Percentiles rank a stretch among this genome's conserved stretches.
Evolutionary conservation across 2,113 vertebrate species (phyloP).

Genomic region (Sula dactylatra): DNA sequence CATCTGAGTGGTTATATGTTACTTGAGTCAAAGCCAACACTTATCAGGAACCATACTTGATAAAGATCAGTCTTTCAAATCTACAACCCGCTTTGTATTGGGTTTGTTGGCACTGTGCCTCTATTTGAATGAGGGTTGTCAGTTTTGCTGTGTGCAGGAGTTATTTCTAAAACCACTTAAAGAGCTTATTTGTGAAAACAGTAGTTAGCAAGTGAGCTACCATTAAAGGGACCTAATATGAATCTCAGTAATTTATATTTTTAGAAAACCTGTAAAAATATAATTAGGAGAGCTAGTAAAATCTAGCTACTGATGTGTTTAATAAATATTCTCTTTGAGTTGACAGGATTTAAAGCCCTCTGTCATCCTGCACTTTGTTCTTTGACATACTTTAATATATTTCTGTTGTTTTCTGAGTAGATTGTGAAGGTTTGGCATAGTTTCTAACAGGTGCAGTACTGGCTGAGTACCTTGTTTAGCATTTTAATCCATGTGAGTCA

Average conservation of each 20-base stretch:
- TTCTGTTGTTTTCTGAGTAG: background rate
- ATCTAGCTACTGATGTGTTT: background rate
- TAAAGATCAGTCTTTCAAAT: conserved; percentile 9
- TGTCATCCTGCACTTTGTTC: background rate
- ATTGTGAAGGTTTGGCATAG: background rate
- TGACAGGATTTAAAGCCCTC: background rate
- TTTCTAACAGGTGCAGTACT: background rate
- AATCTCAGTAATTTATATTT: background rate
- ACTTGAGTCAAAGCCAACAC: background rate
- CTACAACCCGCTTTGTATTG: background rate
- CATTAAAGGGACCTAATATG: background rate
- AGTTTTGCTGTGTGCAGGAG: background rate
- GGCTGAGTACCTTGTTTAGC: background rate
- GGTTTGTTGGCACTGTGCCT: background rate
- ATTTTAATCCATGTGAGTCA: background rate
- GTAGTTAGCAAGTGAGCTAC: background rate
- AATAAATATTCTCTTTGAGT: background rate
- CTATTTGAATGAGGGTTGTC: background rate
- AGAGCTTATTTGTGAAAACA: background rate
- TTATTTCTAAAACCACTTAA: background rate
- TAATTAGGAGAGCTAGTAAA: background rate
- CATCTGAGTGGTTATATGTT: background rate
- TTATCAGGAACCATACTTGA: background rate
- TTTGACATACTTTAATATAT: background rate
- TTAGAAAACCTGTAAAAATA: background rate